phyloP scores from a whole-genome alignment of 1,140 invertebrate species.

The Drosophila arawakana region DNA sequence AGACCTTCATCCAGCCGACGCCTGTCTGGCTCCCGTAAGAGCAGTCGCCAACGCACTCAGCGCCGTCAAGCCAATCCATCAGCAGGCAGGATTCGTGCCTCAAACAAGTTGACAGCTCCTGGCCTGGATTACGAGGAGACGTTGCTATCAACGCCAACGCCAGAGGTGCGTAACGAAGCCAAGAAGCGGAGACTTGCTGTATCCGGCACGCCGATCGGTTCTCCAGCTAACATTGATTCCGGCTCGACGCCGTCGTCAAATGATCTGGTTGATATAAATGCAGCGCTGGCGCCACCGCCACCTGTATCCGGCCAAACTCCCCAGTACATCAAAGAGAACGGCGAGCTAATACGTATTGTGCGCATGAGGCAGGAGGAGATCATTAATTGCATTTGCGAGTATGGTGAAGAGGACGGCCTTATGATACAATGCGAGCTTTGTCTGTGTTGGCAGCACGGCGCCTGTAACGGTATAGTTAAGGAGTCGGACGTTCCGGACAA shows the following conservation, averaged over 20 bases:
- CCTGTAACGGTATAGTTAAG: slow-evolving; percentile 92
- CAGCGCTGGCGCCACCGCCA: slow-evolving; percentile 55
- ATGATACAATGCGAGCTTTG: slow-evolving; percentile 98
- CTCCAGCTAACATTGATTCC: slow-evolving; percentile 57
- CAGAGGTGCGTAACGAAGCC: slow-evolving; percentile 43
- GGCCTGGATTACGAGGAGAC: slow-evolving; percentile 56
- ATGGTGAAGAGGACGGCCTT: slow-evolving; percentile 94
- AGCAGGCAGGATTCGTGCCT: neutral
- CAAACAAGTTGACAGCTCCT: slow-evolving; percentile 22
- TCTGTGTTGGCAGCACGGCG: slow-evolving; percentile 96
- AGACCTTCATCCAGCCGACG: slow-evolving; percentile 62
- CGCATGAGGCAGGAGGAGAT: slow-evolving; percentile 91
- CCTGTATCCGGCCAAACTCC: slow-evolving; percentile 27
- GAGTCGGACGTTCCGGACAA: slow-evolving; percentile 94
- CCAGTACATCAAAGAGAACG: slow-evolving; percentile 86
- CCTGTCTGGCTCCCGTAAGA: slow-evolving; percentile 66
- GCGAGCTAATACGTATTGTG: slow-evolving; percentile 88
- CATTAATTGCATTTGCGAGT: slow-evolving; percentile 93
- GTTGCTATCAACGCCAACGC: slow-evolving; percentile 51
- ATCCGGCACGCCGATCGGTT: slow-evolving; percentile 53
- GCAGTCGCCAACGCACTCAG: slow-evolving; percentile 75
- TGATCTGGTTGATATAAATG: slow-evolving; percentile 65
- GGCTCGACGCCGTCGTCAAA: slow-evolving; percentile 63
- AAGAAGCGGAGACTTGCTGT: slow-evolving; percentile 62
- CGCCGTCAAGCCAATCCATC: slow-evolving; percentile 44